Base-by-base conservation (phyloP, 30 jellyfish, hydroid and myxozoan genomes). In the Cassiopea andromeda region DNA sequence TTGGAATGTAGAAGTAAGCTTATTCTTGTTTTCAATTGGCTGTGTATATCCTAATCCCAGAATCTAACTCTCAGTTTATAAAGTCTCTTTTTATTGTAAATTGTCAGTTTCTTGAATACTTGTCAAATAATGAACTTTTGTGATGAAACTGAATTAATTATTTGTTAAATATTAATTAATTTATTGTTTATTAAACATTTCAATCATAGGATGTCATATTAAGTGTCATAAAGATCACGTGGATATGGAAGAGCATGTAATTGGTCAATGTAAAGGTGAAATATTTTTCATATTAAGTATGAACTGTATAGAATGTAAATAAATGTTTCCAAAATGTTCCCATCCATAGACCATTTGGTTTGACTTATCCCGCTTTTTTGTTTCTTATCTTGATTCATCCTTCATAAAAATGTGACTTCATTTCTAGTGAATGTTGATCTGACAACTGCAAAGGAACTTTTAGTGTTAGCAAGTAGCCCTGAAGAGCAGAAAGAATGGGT, bases 401-500 rank as follows among this genome's bases (percentile, higher is more conserved):
- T 27, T 27, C 64, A 54, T 54, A 0, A 54, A 5, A 6, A 7
- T 71, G 38, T 0, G 38, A 0, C 0, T 69, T 84, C 79, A 16
- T 69, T 48, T 81, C 13, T 71, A 94, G 97, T 90, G 10, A 85
- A 91, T 61, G 98, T 87, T 77, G 98, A 94, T 70, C 72, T 86
- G 46, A 90, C 95, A 2, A 94, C 98, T 2, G 98, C 98, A 17
- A 94, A 94, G 77, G 98, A 94, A 59, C 49, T 94, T 48, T 84
- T 94, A 16, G 94, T 94, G n/a, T 66, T 94, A 44, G 98, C 98
- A 2, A 90, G 74, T 74, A 91, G 88, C 17, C 94, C 93, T 13
- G 98, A 94, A 44, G 98, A 94, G 58, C 98, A 94, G 87, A 94
- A 94, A 83, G 94, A 86, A 46, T 94, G 98, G 98, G 98, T 94